A percentile compares a stretch with the other conserved stretches of the same genome.
Conservation (phyloP, 1,140 invertebrate genomes). For the Bombus soroeensis region DNA sequence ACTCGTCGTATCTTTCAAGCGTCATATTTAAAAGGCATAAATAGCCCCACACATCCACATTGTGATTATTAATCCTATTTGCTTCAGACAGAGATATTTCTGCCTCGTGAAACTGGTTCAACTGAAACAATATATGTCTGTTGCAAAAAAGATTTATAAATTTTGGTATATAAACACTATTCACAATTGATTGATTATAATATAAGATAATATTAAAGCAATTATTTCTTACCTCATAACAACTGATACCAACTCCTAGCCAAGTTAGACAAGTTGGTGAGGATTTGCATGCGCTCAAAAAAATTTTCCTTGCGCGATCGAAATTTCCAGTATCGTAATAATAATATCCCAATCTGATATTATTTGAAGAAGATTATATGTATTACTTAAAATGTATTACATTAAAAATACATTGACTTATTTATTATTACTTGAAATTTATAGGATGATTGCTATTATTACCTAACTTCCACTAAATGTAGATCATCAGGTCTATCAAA, state of each 20-base stretch:
- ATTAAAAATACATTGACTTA: not conserved
- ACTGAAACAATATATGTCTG: conserved; percentile 54
- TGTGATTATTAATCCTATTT: conserved; percentile 74
- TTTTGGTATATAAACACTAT: not conserved
- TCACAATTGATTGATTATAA: not conserved
- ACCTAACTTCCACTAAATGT: conserved; percentile 69
- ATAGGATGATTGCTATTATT: not conserved
- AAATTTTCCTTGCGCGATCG: conserved; percentile 61
- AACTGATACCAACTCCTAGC: conserved; percentile 75
- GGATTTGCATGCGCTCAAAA: conserved; percentile 63
- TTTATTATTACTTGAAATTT: not conserved
- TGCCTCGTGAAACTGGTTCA: conserved; percentile 70
- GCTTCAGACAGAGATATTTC: conserved; percentile 76
- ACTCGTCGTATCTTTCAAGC: conserved; percentile 69
- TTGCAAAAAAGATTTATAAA: not conserved
- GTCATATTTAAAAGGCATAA: conserved; percentile 76
- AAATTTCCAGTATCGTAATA: conserved; percentile 63
- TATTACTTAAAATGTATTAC: not conserved
- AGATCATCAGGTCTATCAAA: conserved; percentile 66
- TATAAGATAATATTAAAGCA: not conserved
- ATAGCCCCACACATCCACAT: conserved; percentile 75
- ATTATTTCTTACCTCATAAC: conserved; percentile 69
- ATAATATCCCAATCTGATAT: conserved; percentile 66
- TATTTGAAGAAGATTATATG: conserved; percentile 6
- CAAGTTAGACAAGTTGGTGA: conserved; percentile 73